A percentile compares a stretch with the other conserved stretches of the same genome.
phyloP scores from a whole-genome alignment of 2,113 vertebrate genomes.

The Raja brachyura region DNA sequence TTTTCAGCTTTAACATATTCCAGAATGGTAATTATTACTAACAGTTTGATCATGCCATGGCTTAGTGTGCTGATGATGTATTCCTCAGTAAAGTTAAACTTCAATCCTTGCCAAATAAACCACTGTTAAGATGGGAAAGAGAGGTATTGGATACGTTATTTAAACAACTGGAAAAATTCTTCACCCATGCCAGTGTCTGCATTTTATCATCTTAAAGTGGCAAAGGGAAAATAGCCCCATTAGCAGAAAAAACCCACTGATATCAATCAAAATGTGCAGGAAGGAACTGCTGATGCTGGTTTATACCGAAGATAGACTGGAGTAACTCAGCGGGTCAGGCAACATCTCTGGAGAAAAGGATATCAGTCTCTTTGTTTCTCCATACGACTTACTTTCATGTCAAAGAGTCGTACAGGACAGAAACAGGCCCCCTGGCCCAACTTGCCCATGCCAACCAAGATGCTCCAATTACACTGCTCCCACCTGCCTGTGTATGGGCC shows the following conservation, averaged over 20 bases:
- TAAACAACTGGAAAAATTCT: neutral
- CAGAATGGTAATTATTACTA: slow-evolving; percentile 6
- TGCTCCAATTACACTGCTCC: too few relatives aligned
- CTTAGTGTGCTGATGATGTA: neutral
- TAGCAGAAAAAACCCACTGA: neutral
- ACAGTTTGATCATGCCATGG: slow-evolving; percentile 8
- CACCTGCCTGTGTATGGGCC: too few relatives aligned
- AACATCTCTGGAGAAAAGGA: neutral
- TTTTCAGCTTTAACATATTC: slow-evolving; percentile 23
- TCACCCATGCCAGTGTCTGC: neutral
- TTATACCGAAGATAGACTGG: too few relatives aligned
- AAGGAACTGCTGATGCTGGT: too few relatives aligned
- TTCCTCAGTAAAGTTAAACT: neutral
- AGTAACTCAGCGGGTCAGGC: too few relatives aligned
- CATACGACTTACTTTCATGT: neutral
- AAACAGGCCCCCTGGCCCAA: too few relatives aligned
- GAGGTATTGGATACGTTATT: neutral
- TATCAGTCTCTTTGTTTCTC: neutral
- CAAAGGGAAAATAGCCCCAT: neutral
- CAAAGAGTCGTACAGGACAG: too few relatives aligned
- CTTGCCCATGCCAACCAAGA: too few relatives aligned
- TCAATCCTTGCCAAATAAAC: neutral
- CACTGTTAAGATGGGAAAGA: neutral
- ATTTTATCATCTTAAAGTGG: neutral
- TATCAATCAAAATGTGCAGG: too few relatives aligned